A percentile compares a stretch with the other conserved stretches of the same genome.
phyloP scores from a whole-genome alignment of 2,888 invertebrate genomes.

The Drosophila nr. perissopoda region DNA sequence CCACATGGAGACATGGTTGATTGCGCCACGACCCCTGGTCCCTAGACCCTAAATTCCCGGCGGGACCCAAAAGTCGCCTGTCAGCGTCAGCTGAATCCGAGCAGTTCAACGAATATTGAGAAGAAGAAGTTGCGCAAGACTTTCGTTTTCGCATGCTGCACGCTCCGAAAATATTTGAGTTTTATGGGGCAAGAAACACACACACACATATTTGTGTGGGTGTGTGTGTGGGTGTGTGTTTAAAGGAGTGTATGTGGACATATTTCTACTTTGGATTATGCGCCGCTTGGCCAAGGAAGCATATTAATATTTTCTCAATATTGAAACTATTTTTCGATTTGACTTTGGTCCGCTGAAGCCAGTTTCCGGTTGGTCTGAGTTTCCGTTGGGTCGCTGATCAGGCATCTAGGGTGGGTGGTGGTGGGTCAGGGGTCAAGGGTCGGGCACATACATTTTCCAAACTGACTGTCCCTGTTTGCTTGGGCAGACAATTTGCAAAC shows the following conservation, averaged over 20 bases:
- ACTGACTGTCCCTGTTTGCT: conserved; percentile 48
- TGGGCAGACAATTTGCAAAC: conserved; percentile 58
- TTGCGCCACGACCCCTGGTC: conserved; percentile 43
- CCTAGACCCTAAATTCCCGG: conserved; percentile 1
- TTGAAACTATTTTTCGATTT: conserved; percentile 76
- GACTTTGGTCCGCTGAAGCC: conserved; percentile 49
- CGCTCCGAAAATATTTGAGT: conserved; percentile 49
- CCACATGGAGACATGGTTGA: conserved; percentile 67
- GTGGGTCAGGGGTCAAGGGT: neutral
- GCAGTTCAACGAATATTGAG: conserved; percentile 31
- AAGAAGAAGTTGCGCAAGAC: conserved; percentile 32
- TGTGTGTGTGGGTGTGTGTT: neutral
- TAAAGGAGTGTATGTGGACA: neutral
- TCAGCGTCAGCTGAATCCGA: conserved; percentile 46
- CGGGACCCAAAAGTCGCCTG: conserved; percentile 38
- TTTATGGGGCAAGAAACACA: conserved; percentile 41
- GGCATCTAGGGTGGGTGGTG: neutral
- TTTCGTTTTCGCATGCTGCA: conserved; percentile 16
- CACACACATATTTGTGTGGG: neutral
- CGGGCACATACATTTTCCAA: neutral
- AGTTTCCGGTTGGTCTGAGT: conserved; percentile 21
- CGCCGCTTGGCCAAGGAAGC: conserved; percentile 13
- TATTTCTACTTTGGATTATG: neutral
- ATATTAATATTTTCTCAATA: conserved; percentile 66
- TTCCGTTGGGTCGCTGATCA: neutral